Percentiles rank a stretch among this genome's conserved stretches.
Evolutionary conservation across 2,113 vertebrate genomes (phyloP).

Genomic region (Ginglymostoma cirratum): DNA sequence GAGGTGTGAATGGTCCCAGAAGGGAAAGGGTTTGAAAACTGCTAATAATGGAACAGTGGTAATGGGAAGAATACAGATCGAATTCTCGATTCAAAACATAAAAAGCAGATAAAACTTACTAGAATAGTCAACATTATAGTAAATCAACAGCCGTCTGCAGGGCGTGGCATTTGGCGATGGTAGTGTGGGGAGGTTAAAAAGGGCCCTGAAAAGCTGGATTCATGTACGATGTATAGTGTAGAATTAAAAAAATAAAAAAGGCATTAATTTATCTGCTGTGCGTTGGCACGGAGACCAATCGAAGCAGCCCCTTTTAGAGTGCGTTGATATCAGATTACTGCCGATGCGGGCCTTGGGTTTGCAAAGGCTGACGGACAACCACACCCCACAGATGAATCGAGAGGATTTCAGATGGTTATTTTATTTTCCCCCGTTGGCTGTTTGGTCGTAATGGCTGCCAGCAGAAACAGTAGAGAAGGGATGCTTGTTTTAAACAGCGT

Average conservation of each 20-base stretch:
- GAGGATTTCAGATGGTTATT: slow-evolving; percentile 36
- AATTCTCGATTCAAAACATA: not conserved
- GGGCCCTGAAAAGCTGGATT: slow-evolving; percentile 26
- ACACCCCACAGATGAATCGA: slow-evolving; percentile 21
- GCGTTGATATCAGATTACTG: slow-evolving; percentile 33
- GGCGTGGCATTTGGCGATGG: slow-evolving; percentile 3
- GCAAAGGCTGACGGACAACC: slow-evolving; percentile 6
- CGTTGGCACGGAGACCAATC: slow-evolving; percentile 27
- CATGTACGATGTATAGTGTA: slow-evolving; percentile 28
- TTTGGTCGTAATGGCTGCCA: slow-evolving; percentile 31
- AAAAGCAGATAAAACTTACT: slow-evolving; percentile 32
- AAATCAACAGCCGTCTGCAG: slow-evolving; percentile 17
- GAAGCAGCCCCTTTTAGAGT: slow-evolving; percentile 27
- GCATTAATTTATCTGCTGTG: slow-evolving; percentile 35
- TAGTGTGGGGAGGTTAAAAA: not conserved
- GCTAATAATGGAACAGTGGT: not conserved
- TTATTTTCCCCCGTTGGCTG: slow-evolving; percentile 33
- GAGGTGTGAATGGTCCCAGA: not conserved
- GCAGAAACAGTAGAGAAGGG: slow-evolving; percentile 34
- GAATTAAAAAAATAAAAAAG: slow-evolving; percentile 10
- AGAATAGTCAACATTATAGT: slow-evolving; percentile 19
- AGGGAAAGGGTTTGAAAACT: not conserved
- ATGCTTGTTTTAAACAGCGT: slow-evolving; percentile 23
- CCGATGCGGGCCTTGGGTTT: slow-evolving; percentile 2
- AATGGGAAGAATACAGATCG: not conserved